Evolutionary conservation across 2,888 invertebrate genomes (phyloP).

Genomic region (Caenorhabditis panamensis): DNA sequence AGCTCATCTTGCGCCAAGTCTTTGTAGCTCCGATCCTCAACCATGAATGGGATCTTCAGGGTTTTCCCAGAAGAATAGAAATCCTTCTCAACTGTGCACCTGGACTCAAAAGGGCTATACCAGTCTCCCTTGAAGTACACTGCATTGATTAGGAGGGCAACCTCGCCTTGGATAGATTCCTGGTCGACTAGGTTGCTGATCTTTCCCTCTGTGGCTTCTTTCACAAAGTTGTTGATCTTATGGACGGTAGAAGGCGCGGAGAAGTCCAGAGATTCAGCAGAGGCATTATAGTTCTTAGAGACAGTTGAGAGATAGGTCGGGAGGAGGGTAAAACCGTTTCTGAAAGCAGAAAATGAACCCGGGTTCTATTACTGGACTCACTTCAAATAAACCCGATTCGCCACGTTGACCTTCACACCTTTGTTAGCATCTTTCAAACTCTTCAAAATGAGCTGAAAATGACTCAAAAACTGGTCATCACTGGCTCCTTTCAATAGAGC

Average conservation of each 20-base stretch:
- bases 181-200: constrained; percentile 88
- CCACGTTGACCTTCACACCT: constrained; percentile 43
- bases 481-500: constrained; percentile 41
- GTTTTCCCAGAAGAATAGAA: constrained; percentile 21
- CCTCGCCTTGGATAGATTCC: constrained; percentile 77
- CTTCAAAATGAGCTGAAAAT: neutral
- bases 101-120: too few relatives aligned
- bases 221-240: constrained; percentile 90
- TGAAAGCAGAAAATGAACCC: constrained; percentile 18
- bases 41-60: constrained; percentile 35
- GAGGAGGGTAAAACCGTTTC: constrained; percentile 4
- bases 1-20: constrained; percentile 45
- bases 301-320: constrained; percentile 21
- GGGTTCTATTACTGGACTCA: too few relatives aligned
- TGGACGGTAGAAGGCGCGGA: constrained; percentile 47
- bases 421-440: constrained; percentile 5
- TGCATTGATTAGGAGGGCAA: constrained; percentile 59
- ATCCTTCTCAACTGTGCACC: constrained; percentile 7
- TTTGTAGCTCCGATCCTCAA: constrained; percentile 23
- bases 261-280: constrained; percentile 25
- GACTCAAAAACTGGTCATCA: neutral
- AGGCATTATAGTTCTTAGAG: constrained; percentile 19
- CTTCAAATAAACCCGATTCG: constrained; percentile 52
- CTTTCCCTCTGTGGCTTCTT: constrained; percentile 88
- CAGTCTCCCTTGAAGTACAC: constrained; percentile 62